These are phyloP conservation scores for Rapana venosa DNA, from an alignment of 2,888 invertebrate genomes.

Conservation along the genomic window DNA sequence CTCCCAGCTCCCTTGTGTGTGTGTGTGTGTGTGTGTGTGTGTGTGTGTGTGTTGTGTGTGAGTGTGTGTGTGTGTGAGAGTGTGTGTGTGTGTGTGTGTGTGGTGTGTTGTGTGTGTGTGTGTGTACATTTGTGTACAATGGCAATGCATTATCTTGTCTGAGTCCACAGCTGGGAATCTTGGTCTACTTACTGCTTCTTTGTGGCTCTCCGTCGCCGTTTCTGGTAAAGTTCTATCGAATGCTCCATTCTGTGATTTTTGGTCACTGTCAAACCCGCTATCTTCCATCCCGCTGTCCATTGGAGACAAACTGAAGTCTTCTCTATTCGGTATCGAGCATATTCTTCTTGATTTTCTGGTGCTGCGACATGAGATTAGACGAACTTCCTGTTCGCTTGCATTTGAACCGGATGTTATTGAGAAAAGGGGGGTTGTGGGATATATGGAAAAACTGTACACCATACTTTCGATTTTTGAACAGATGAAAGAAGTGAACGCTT, in stretches of 20 bases:
- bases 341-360: neutral
- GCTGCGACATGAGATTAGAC: constrained; percentile 2
- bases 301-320: constrained; percentile 30
- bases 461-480: neutral
- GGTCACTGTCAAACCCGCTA: constrained; percentile 75
- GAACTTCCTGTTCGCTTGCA: constrained; percentile 24
- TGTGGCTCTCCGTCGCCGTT: constrained; percentile 31
- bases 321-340: constrained; percentile 11
- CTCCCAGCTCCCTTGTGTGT: too few species aligned
- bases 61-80: too few species aligned
- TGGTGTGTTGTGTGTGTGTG: too few species aligned
- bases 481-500: neutral
- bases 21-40: too few species aligned
- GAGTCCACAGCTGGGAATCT: too few species aligned
- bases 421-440: neutral
- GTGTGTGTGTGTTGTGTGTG: too few species aligned
- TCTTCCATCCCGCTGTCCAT: constrained; percentile 72
- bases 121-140: too few species aligned
- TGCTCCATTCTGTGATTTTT: constrained; percentile 59
- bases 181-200: constrained; percentile 9
- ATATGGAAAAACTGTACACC: neutral
- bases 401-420: constrained; percentile 33
- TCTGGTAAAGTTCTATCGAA: constrained; percentile 8
- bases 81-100: too few species aligned
- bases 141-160: too few species aligned